Conservation (phyloP, 2,113 vertebrate species). For the Toxotes jaculatrix region DNA sequence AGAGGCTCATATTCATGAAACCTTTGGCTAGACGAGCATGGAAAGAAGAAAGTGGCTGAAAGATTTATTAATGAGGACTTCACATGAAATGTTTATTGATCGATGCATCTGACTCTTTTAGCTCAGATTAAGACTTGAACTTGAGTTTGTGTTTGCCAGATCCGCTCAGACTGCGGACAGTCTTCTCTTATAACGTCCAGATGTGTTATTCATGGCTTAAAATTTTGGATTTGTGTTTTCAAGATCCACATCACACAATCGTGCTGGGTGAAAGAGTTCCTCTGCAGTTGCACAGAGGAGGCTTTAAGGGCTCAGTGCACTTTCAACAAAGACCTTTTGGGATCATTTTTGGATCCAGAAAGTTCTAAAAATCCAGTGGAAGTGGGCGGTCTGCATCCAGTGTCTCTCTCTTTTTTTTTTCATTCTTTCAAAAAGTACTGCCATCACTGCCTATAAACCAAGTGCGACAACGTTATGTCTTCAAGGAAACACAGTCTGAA, state of each 20-base stretch:
- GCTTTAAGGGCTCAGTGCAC: background rate
- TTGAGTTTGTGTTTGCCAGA: background rate
- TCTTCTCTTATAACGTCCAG: too few relatives aligned
- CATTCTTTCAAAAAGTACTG: too few relatives aligned
- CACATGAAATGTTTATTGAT: constrained; percentile 5
- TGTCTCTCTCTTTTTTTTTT: too few relatives aligned
- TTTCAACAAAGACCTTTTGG: background rate
- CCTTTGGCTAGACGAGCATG: background rate
- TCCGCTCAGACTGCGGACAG: background rate
- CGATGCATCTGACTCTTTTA: background rate
- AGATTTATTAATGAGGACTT: constrained; percentile 22
- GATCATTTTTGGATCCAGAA: background rate
- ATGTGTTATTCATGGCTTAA: background rate
- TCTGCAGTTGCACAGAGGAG: background rate
- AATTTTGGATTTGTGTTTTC: background rate
- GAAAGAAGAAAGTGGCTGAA: constrained; percentile 1
- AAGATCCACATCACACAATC: background rate
- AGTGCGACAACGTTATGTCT: too few relatives aligned
- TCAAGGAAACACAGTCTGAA: too few relatives aligned
- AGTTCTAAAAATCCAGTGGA: background rate
- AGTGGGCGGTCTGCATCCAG: background rate
- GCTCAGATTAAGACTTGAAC: background rate
- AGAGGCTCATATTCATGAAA: constrained; percentile 3
- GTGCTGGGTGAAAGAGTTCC: background rate
- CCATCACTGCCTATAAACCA: too few relatives aligned